Conservation (phyloP, 92 coral and sea anemone species). For the Anthopleura xanthogrammica region DNA sequence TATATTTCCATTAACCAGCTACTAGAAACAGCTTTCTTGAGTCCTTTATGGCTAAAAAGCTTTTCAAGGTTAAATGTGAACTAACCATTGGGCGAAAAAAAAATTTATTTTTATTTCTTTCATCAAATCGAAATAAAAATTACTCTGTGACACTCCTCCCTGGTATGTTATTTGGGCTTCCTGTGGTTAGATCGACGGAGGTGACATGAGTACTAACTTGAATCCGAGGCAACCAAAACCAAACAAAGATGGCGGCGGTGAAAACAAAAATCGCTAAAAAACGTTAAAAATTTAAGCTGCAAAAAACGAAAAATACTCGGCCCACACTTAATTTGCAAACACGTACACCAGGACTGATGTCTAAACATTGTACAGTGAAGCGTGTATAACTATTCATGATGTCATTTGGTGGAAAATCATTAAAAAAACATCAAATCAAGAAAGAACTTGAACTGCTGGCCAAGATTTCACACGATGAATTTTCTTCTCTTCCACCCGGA, state of each 20-base stretch:
- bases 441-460: slow-evolving; percentile 77
- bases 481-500: slow-evolving; percentile 47
- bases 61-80: too few relatives aligned
- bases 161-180: too few relatives aligned
- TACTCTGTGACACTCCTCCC: too few relatives aligned
- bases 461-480: slow-evolving; percentile 73
- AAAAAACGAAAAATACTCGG: neutral
- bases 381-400: neutral
- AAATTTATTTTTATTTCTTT: too few relatives aligned
- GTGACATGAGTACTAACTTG: slow-evolving; percentile 49
- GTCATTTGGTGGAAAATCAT: slow-evolving; percentile 86
- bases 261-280: slow-evolving; percentile 9
- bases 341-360: neutral
- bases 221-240: slow-evolving; percentile 70
- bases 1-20: too few relatives aligned
- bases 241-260: slow-evolving; percentile 96
- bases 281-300: slow-evolving; percentile 5
- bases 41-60: too few relatives aligned
- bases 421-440: slow-evolving; percentile 63
- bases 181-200: neutral
- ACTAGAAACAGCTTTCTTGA: too few relatives aligned
- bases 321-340: neutral
- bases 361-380: neutral
- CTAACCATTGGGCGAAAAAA: too few relatives aligned
- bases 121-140: too few relatives aligned